phyloP scores from a whole-genome alignment of 1,140 invertebrate genomes.

The Rhyacophila brunnea region DNA sequence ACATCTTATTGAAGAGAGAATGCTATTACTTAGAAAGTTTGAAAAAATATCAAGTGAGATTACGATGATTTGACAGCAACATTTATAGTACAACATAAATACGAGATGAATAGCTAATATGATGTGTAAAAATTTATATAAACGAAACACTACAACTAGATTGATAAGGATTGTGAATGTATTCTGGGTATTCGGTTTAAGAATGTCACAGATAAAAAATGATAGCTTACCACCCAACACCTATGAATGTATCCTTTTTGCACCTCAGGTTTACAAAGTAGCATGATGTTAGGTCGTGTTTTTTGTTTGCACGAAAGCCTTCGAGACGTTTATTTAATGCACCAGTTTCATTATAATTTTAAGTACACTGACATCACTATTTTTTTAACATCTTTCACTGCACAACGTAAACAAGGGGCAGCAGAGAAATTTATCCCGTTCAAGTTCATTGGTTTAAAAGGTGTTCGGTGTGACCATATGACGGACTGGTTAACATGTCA shows the following conservation, averaged over 20 bases:
- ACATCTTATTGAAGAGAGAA: too few relatives aligned
- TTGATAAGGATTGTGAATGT: too few relatives aligned
- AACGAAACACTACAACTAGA: too few relatives aligned
- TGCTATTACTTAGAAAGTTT: too few relatives aligned
- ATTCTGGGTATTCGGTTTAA: too few relatives aligned
- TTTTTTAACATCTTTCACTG: slow-evolving; percentile 4
- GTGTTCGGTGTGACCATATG: slow-evolving; percentile 9
- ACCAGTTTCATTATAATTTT: too few relatives aligned
- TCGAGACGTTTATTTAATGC: neutral
- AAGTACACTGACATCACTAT: neutral
- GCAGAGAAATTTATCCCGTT: slow-evolving; percentile 18
- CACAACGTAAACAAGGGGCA: slow-evolving; percentile 25
- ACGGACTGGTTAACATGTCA: too few relatives aligned
- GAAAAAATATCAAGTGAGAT: too few relatives aligned
- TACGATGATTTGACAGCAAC: too few relatives aligned
- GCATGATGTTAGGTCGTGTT: neutral
- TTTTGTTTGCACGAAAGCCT: neutral
- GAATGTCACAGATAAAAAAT: neutral
- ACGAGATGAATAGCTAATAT: too few relatives aligned
- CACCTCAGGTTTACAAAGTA: neutral
- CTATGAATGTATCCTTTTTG: neutral
- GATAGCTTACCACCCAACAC: slow-evolving; percentile 2
- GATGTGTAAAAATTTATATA: too few relatives aligned
- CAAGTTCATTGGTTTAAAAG: slow-evolving; percentile 27
- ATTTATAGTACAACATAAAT: too few relatives aligned